A percentile compares a stretch with the other conserved stretches of the same genome.
These are phyloP conservation scores for Antechinus flavipes DNA, from an alignment of 2,113 vertebrate genomes.

Conservation along the genomic window DNA sequence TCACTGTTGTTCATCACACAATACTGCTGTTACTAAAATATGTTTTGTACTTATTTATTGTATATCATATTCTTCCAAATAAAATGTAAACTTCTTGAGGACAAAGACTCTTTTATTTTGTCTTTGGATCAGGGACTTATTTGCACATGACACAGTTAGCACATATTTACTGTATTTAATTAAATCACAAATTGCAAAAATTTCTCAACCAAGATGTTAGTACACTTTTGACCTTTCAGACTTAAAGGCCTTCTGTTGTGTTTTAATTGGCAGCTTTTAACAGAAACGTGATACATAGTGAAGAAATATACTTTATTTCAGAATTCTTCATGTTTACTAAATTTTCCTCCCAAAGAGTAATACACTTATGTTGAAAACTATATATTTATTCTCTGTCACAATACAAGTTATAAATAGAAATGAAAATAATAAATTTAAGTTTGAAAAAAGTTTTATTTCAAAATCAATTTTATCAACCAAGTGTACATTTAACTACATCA, in stretches of 20 bases:
- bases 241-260: not conserved
- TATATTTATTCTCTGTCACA: not conserved
- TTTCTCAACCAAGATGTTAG: not conserved
- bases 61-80: too few relatives aligned
- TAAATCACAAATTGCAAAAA: not conserved
- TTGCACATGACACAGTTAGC: not conserved
- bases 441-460: not conserved
- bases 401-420: not conserved
- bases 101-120: not conserved
- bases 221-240: not conserved
- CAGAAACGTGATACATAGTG: rapidly evolving
- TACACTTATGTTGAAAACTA: not conserved
- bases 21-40: too few relatives aligned
- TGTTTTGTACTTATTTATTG: too few relatives aligned
- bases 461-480: not conserved
- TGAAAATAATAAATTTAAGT: not conserved
- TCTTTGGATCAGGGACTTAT: not conserved
- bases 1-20: too few relatives aligned
- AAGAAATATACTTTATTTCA: not conserved
- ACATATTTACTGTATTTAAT: not conserved
- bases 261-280: not conserved
- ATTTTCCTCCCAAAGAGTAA: not conserved
- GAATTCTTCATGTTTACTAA: not conserved
- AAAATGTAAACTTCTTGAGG: not conserved
- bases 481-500: not conserved